Evolutionary conservation across 2,888 invertebrate genomes (phyloP), one percentile per base, ranked within the genome.

Genomic region (Chloroclystis v-ata): DNA sequence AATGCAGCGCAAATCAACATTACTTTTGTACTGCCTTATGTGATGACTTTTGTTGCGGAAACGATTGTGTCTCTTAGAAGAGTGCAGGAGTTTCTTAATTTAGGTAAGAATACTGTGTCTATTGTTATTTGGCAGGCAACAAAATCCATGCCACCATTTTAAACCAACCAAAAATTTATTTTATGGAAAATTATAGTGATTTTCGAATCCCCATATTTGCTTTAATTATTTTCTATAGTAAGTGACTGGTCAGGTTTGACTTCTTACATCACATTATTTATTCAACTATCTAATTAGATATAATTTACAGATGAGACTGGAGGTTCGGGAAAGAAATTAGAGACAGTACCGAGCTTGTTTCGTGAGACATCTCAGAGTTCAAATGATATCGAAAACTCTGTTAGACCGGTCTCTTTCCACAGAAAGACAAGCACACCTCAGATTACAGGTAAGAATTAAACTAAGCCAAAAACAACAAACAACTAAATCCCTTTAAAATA

Each of bases 21-120:
- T 9, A 82, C 88, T 1, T 57, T 88, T 46, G 67, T 87, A 11
- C 60, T 88, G 45, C 87, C 88, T 0, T 61, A 90, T 4, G 88
- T 90, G 24, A 66, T 91, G 10, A 79, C 90, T 0, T 91, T 90
- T 52, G 81, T 89, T 4, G 89, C 90, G 0, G 91, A 91, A 53
- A 75, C 90, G 16, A 60, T 89, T 0, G 92, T 88, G 1, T 78
- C 88, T 0, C 50, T 88, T 1, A 61, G 59, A 42, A 71, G 89
- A 63, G 73, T 89, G 3, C 72, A 84, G 56, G 78, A 83, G 28
- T 88, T 85, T 48, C 66, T 89, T 4, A 48, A 53, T 1, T 62
- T 82, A 43, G 73, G 87, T 85, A 68, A 67, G 77, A 13, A 41
- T n/a, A n/a, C n/a, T n/a, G n/a, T n/a, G n/a, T n/a, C n/a, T n/a